Percentiles rank a stretch among this genome's conserved stretches.
Evolutionary conservation across 2,888 invertebrate genomes (phyloP).

Genomic region (Chloroclystis v-ata): DNA sequence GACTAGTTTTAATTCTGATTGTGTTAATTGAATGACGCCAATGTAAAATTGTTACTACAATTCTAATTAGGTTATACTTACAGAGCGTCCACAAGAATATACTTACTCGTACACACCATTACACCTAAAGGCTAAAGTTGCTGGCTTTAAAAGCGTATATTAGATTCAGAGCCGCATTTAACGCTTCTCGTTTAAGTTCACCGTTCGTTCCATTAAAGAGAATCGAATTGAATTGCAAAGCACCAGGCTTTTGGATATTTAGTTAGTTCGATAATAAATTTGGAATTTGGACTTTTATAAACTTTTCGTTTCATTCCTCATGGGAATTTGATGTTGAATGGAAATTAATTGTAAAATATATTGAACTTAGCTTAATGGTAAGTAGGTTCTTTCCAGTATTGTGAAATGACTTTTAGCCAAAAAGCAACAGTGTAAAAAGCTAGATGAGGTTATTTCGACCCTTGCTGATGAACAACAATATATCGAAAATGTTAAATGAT

Average conservation of each 20-base stretch:
- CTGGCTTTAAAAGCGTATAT: not conserved
- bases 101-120: no score
- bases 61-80: no score
- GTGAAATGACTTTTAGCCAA: slow-evolving; percentile 23
- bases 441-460: slow-evolving; percentile 22
- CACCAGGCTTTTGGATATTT: slow-evolving; percentile 76
- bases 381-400: slow-evolving; percentile 62
- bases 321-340: slow-evolving; percentile 68
- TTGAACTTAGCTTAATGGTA: slow-evolving; percentile 67
- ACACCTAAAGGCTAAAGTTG: not conserved
- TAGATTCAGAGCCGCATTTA: not conserved
- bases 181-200: slow-evolving; percentile 15
- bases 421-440: slow-evolving; percentile 28
- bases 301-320: slow-evolving; percentile 78
- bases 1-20: no score
- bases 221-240: slow-evolving; percentile 48
- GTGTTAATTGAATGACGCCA: no score
- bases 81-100: no score
- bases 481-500: slow-evolving; percentile 18
- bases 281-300: slow-evolving; percentile 50
- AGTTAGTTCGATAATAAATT: slow-evolving; percentile 27
- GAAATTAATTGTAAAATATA: slow-evolving; percentile 52
- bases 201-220: slow-evolving; percentile 38
- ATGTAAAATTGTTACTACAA: no score
- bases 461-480: slow-evolving; percentile 23